These are phyloP conservation scores for Bovichtus variegatus DNA, from an alignment of 2,797 vertebrate species.

Conservation along the genomic window DNA sequence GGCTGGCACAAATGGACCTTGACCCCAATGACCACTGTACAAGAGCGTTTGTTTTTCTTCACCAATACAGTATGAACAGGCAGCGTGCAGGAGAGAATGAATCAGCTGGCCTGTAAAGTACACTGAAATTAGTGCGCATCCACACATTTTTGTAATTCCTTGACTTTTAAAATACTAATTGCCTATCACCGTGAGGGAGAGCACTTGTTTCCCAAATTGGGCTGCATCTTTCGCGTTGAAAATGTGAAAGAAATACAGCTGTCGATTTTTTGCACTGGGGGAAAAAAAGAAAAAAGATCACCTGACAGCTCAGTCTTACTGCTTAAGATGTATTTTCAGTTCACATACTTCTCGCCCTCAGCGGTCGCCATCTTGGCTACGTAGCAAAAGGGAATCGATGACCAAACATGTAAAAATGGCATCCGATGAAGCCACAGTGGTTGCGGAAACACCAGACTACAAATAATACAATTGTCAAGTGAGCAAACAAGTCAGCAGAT, in stretches of 20 bases:
- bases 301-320: not conserved
- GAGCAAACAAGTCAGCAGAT: not conserved
- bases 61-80: not conserved
- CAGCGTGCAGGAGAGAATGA: not conserved
- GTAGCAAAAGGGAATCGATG: not conserved
- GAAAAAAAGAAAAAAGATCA: not conserved
- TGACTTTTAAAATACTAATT: not conserved
- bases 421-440: too few relatives aligned
- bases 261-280: not conserved
- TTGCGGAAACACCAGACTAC: too few relatives aligned
- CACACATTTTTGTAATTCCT: not conserved
- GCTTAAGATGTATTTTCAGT: too few relatives aligned
- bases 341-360: too few relatives aligned
- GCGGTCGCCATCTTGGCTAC: not conserved
- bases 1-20: not conserved
- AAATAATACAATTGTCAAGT: not conserved
- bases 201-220: not conserved
- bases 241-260: not conserved
- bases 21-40: not conserved
- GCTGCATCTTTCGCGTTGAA: not conserved
- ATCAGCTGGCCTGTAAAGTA: not conserved
- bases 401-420: too few relatives aligned
- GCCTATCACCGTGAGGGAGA: not conserved
- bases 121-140: not conserved
- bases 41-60: not conserved